These are phyloP conservation scores for Drosophila malerkotliana DNA, from an alignment of 1,140 invertebrate species.

Conservation along the genomic window DNA sequence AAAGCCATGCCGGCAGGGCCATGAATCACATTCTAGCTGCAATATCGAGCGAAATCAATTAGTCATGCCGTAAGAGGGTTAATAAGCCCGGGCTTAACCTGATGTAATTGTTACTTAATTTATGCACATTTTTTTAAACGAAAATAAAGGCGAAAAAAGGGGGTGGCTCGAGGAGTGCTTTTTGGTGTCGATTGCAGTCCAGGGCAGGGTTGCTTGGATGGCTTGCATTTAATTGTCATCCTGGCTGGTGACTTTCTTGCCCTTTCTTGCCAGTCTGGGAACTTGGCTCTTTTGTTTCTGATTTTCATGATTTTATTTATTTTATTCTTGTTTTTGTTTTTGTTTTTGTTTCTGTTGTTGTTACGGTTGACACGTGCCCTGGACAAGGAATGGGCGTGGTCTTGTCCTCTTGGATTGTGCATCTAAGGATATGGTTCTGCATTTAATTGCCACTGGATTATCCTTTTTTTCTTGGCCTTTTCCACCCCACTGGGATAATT, in stretches of 20 bases:
- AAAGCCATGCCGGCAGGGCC: background rate
- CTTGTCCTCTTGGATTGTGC: conserved; percentile 20
- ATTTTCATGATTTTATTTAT: background rate
- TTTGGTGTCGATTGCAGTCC: conserved; percentile 20
- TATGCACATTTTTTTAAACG: conserved; percentile 28
- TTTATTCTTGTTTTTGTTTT: background rate
- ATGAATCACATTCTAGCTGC: background rate
- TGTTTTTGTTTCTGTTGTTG: conserved; percentile 16
- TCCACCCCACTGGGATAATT: conserved; percentile 31
- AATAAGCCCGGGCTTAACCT: conserved; percentile 20
- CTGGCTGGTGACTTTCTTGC: background rate
- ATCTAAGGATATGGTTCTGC: conserved; percentile 54
- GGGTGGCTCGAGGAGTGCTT: background rate
- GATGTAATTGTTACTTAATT: conserved; percentile 32
- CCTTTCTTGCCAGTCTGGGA: background rate
- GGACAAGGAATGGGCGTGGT: conserved; percentile 22
- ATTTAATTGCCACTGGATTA: conserved; percentile 62
- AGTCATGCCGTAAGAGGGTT: conserved; percentile 26
- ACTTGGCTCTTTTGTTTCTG: too few species aligned
- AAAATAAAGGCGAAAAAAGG: background rate
- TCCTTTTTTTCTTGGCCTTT: conserved; percentile 5
- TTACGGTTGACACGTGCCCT: conserved; percentile 50
- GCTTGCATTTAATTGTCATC: conserved; percentile 42
- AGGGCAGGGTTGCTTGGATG: conserved; percentile 29
- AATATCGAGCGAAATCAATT: conserved; percentile 28